Evolutionary conservation across 1,140 invertebrate genomes (phyloP).

Genomic region (Rhizoglyphus robini): DNA sequence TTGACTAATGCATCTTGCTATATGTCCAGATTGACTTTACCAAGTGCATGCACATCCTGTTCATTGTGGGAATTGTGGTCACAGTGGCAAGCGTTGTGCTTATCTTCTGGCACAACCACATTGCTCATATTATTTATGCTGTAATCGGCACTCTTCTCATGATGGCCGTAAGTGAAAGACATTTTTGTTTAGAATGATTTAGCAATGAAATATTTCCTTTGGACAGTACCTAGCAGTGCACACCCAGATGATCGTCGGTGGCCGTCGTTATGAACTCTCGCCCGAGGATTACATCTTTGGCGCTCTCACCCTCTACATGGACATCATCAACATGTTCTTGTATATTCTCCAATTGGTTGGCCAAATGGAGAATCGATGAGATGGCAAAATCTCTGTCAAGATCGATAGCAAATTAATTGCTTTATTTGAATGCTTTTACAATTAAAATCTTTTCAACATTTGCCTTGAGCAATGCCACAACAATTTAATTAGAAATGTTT

Average conservation of each 20-base stretch:
- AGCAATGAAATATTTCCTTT: slow-evolving; percentile 17
- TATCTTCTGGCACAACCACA: slow-evolving; percentile 29
- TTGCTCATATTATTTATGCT: slow-evolving; percentile 36
- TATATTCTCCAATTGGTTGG: slow-evolving; percentile 43
- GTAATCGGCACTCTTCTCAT: slow-evolving; percentile 34
- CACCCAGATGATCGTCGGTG: slow-evolving; percentile 52
- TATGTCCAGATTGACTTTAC: slow-evolving; percentile 46
- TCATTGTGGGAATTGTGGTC: slow-evolving; percentile 38
- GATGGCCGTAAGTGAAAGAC: slow-evolving; percentile 14
- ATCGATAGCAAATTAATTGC: too few species aligned
- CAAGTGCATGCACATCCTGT: slow-evolving; percentile 39
- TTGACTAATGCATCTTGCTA: neutral
- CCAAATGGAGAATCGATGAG: too few species aligned
- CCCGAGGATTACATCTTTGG: slow-evolving; percentile 51
- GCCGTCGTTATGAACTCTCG: slow-evolving; percentile 43
- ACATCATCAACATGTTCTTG: slow-evolving; percentile 50
- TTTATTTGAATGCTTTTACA: too few species aligned
- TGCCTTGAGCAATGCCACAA: too few species aligned
- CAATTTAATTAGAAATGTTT: too few species aligned
- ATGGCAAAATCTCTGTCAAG: too few species aligned
- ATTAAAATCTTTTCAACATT: too few species aligned
- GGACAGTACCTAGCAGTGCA: slow-evolving; percentile 49
- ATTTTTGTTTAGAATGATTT: slow-evolving; percentile 5
- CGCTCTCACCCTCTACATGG: slow-evolving; percentile 47
- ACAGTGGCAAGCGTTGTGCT: slow-evolving; percentile 40